A percentile compares a stretch with the other conserved stretches of the same genome.
Conservation (phyloP, 2,797 vertebrate species). For the Parambassis ranga region DNA sequence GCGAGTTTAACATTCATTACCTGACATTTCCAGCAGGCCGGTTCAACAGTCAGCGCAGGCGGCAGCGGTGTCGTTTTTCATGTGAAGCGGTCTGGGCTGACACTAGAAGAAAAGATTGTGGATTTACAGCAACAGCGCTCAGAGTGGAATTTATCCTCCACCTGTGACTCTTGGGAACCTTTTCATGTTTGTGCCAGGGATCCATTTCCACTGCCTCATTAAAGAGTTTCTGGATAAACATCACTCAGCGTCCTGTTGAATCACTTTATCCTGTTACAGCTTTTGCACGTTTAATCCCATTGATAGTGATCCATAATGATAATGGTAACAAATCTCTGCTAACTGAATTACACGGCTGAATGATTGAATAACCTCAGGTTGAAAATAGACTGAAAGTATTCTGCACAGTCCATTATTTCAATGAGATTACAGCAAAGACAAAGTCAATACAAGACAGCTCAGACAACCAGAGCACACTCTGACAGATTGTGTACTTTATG, state of each 20-base stretch:
- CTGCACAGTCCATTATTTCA: conserved; percentile 37
- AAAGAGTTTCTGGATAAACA: background rate
- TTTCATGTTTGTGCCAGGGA: background rate
- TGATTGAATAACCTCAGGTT: conserved; percentile 9
- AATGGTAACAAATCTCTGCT: conserved; percentile 25
- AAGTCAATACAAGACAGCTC: conserved; percentile 11
- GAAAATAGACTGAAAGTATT: conserved; percentile 37
- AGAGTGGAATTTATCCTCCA: background rate
- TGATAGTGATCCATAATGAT: background rate
- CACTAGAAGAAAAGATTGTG: conserved; percentile 17
- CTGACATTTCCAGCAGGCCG: conserved; percentile 57
- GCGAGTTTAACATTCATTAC: conserved; percentile 41
- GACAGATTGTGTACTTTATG: background rate
- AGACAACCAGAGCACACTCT: background rate
- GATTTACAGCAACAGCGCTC: conserved; percentile 3
- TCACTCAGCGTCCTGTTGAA: background rate
- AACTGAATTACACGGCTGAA: conserved; percentile 23
- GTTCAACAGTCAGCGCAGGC: conserved; percentile 2
- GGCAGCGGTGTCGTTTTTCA: conserved; percentile 40
- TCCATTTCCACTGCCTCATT: background rate
- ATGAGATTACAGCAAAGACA: conserved; percentile 38
- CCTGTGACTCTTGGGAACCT: background rate
- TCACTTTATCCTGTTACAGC: conserved; percentile 5
- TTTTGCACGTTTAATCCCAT: conserved; percentile 16
- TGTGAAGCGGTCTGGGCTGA: conserved; percentile 4